These are phyloP conservation scores for Pseudomyrmex sp. DNA, from an alignment of 1,140 invertebrate genomes.

Conservation along the genomic window DNA sequence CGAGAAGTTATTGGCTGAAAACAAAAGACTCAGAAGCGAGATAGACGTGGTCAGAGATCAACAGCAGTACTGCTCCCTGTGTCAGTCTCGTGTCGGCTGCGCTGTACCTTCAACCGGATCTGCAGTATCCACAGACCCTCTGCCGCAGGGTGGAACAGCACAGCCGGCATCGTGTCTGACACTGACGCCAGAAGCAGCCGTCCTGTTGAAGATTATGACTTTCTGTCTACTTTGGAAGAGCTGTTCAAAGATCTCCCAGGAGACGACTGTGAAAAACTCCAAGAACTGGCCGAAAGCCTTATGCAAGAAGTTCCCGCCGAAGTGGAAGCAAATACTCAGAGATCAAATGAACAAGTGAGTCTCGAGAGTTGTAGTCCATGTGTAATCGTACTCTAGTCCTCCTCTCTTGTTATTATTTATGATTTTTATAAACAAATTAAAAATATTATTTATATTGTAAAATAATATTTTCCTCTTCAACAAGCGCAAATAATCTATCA, in stretches of 20 bases:
- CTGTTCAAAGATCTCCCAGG: conserved; percentile 89
- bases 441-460: neutral
- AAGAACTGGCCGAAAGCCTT: conserved; percentile 92
- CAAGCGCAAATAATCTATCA: too few species aligned
- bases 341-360: conserved; percentile 86
- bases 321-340: conserved; percentile 88
- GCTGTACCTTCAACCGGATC: conserved; percentile 88
- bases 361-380: neutral
- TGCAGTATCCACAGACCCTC: conserved; percentile 92
- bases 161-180: conserved; percentile 86
- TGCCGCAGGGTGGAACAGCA: conserved; percentile 91
- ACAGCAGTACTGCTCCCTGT: conserved; percentile 82
- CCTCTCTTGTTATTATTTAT: neutral
- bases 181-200: conserved; percentile 81
- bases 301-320: conserved; percentile 92
- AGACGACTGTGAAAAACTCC: conserved; percentile 89
- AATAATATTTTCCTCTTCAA: too few species aligned
- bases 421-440: neutral
- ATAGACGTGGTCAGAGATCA: conserved; percentile 72
- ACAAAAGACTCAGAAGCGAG: conserved; percentile 86
- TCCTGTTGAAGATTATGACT: conserved; percentile 89
- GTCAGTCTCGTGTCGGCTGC: conserved; percentile 86
- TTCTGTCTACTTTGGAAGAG: conserved; percentile 93
- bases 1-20: conserved; percentile 88
- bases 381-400: neutral